A percentile compares a stretch with the other conserved stretches of the same genome.
Conservation (phyloP, 2,113 vertebrate species). For the Ictalurus punctatus region DNA sequence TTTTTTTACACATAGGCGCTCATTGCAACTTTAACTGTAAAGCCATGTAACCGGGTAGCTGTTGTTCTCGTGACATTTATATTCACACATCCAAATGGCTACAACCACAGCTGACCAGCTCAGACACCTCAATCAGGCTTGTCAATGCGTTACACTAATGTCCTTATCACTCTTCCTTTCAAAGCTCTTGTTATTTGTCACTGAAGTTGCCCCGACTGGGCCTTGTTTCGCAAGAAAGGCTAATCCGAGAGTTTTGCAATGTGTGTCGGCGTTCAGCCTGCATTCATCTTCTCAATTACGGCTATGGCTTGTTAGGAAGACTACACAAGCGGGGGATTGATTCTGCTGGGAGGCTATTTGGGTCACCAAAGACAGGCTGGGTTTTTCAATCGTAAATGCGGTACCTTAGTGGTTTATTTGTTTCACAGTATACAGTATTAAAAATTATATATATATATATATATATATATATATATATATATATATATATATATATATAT, state of each 20-base stretch:
- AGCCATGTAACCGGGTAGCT: background rate
- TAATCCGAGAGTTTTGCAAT: background rate
- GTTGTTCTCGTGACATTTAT: background rate
- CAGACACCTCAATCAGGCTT: slow-evolving; percentile 16
- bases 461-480: too few relatives aligned
- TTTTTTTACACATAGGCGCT: background rate
- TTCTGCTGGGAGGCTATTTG: background rate
- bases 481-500: too few relatives aligned
- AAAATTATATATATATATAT: background rate
- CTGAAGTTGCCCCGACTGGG: background rate
- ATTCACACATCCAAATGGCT: slow-evolving; percentile 2
- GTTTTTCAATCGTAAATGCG: background rate
- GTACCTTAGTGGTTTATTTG: background rate
- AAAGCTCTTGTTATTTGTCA: slow-evolving; percentile 11
- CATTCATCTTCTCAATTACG: slow-evolving; percentile 21
- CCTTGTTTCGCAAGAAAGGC: background rate
- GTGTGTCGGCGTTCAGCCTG: background rate
- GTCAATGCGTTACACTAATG: background rate
- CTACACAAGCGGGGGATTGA: slow-evolving; percentile 12
- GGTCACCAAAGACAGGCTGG: background rate
- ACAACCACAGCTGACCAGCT: background rate
- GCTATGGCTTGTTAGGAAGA: background rate
- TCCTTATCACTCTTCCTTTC: slow-evolving; percentile 9
- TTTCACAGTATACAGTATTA: background rate
- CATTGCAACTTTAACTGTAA: background rate